These are phyloP conservation scores for Oeneis ivallda DNA, from an alignment of 2,888 invertebrate genomes.

Conservation along the genomic window DNA sequence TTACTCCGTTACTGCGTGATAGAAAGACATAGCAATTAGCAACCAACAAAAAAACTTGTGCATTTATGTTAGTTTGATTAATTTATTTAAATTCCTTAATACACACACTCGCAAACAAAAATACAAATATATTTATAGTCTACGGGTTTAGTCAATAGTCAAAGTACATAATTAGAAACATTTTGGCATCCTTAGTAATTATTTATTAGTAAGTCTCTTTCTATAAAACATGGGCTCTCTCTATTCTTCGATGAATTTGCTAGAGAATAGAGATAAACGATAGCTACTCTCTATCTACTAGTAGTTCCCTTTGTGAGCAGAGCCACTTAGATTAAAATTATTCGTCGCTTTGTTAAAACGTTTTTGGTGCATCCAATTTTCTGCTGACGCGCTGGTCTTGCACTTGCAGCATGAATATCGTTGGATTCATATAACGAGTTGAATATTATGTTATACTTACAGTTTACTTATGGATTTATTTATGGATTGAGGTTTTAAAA, in stretches of 20 bases:
- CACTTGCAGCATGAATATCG: background rate
- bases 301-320: background rate
- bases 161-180: background rate
- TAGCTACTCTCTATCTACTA: background rate
- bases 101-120: too few species aligned
- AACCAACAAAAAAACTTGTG: too few species aligned
- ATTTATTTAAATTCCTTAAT: too few species aligned
- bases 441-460: too few species aligned
- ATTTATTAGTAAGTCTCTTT: too few species aligned
- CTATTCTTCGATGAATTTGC: background rate
- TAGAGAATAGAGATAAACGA: background rate
- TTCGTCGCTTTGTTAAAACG: background rate
- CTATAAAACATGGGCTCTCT: background rate
- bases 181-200: background rate
- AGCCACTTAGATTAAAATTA: slow-evolving; percentile 1
- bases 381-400: slow-evolving; percentile 1
- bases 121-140: too few species aligned
- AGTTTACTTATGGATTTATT: too few species aligned
- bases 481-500: too few species aligned
- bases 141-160: background rate
- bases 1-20: too few species aligned
- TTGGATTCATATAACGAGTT: background rate
- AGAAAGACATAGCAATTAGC: too few species aligned
- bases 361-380: slow-evolving; percentile 6
- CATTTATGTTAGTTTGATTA: too few species aligned